phyloP scores from a whole-genome alignment of 2,888 invertebrate genomes.

The Brassicogethes aeneus region DNA sequence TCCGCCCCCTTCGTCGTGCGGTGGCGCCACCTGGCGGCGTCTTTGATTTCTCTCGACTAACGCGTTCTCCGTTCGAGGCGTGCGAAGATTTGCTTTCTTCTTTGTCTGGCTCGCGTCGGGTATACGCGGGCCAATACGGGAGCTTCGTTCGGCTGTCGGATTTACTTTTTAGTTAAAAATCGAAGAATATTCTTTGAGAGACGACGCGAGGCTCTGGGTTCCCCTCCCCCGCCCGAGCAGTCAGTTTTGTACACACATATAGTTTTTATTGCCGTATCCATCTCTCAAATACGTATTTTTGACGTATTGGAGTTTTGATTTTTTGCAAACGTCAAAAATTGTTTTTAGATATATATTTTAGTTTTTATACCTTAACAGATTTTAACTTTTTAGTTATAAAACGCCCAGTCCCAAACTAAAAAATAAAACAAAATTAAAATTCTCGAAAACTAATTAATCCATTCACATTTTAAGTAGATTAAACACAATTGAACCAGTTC shows the following conservation, averaged over 20 bases:
- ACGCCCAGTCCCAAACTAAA: no score
- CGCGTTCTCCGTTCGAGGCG: conserved; percentile 11
- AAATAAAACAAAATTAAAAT: no score
- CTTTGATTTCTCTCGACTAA: conserved; percentile 9
- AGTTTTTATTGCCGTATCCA: no score
- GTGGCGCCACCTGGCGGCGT: conserved; percentile 36
- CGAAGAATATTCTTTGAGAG: conserved; percentile 35
- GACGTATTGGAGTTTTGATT: no score
- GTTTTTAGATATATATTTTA: no score
- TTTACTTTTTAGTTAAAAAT: conserved; percentile 43
- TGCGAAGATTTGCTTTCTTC: conserved; percentile 9
- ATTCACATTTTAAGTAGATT: no score
- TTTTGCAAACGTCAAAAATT: no score
- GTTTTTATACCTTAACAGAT: no score
- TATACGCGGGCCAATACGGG: conserved; percentile 32
- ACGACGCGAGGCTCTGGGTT: not conserved
- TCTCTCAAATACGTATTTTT: no score
- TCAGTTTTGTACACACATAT: not conserved
- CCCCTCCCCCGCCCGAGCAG: not conserved
- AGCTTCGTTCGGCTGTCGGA: conserved; percentile 16
- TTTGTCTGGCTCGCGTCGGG: conserved; percentile 42
- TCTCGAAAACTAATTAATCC: no score
- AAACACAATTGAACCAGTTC: no score
- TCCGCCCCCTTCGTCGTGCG: conserved; percentile 51
- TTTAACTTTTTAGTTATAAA: no score